A percentile compares a stretch with the other conserved stretches of the same genome.
Evolutionary conservation across 2,888 invertebrate species (phyloP).

Genomic region (Eupithecia abbreviata): DNA sequence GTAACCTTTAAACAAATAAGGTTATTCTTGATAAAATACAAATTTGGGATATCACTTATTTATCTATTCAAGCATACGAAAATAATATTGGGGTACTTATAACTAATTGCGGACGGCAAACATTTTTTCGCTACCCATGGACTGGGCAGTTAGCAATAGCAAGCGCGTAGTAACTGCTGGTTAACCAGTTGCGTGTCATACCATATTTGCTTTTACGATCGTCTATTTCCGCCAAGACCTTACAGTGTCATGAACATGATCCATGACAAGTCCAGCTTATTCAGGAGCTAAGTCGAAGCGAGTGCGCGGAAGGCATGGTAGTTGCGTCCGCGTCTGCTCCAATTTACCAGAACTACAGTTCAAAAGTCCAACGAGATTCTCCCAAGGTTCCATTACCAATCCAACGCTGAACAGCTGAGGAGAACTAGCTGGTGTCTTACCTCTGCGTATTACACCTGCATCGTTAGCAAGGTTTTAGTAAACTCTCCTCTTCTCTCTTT

Average conservation of each 20-base stretch:
- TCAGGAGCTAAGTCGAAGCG: neutral
- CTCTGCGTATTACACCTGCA: neutral
- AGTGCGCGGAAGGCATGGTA: neutral
- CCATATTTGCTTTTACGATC: too few species aligned
- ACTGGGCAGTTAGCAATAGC: too few species aligned
- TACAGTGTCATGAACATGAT: neutral
- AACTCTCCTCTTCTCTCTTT: neutral
- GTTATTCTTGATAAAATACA: too few species aligned
- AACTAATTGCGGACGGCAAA: too few species aligned
- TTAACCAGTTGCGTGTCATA: too few species aligned
- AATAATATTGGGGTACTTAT: too few species aligned
- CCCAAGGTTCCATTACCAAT: constrained; percentile 46
- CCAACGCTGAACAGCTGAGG: constrained; percentile 30
- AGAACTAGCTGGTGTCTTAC: constrained; percentile 6
- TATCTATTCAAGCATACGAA: too few species aligned
- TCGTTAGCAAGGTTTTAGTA: neutral
- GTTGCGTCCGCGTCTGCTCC: constrained; percentile 31
- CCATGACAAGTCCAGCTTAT: constrained; percentile 2
- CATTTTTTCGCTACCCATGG: too few species aligned
- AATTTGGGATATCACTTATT: too few species aligned
- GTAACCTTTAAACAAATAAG: too few species aligned
- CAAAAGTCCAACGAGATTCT: constrained; percentile 42
- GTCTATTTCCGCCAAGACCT: neutral
- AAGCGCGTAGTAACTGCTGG: too few species aligned
- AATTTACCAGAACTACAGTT: constrained; percentile 44